Percentiles rank a stretch among this genome's conserved stretches.
Evolutionary conservation across 2,888 invertebrate genomes (phyloP).

Genomic region (Antheraea yamamai): DNA sequence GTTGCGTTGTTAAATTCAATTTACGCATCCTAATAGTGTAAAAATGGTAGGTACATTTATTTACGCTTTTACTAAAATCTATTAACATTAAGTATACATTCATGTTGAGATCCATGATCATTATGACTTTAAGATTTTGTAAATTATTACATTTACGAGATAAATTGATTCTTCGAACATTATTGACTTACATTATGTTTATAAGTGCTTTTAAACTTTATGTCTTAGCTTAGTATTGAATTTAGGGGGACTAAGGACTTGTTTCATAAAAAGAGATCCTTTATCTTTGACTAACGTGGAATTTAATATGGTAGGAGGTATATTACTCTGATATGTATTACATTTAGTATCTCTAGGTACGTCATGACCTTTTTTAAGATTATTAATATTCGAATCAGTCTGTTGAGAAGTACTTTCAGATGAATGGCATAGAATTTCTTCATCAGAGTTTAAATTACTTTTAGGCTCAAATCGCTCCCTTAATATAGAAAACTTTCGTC

Average conservation of each 20-base stretch:
- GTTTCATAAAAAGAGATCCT: conserved; percentile 80
- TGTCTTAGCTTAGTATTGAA: conserved; percentile 73
- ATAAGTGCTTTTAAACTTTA: conserved; percentile 50
- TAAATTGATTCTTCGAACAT: not conserved
- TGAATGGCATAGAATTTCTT: conserved; percentile 70
- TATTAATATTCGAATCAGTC: conserved; percentile 51
- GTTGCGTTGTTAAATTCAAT: not conserved
- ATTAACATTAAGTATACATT: not conserved
- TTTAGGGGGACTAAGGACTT: conserved; percentile 82
- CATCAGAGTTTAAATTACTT: conserved; percentile 66
- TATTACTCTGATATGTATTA: conserved; percentile 12
- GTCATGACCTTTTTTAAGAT: conserved; percentile 31
- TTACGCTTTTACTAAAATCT: not conserved
- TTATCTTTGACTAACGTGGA: conserved; percentile 64
- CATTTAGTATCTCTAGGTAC: conserved; percentile 23
- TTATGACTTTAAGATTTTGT: conserved; percentile 5
- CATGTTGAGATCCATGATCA: conserved; percentile 23
- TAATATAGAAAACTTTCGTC: conserved; percentile 82
- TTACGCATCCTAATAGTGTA: not conserved
- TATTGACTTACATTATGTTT: conserved; percentile 20
- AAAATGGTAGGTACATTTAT: not conserved
- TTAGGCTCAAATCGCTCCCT: conserved; percentile 83
- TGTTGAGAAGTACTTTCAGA: conserved; percentile 57
- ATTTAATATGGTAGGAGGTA: conserved; percentile 25
- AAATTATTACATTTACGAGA: conserved; percentile 13